Conservation (phyloP, 1,140 invertebrate genomes). For the Zelostemma sp. region DNA sequence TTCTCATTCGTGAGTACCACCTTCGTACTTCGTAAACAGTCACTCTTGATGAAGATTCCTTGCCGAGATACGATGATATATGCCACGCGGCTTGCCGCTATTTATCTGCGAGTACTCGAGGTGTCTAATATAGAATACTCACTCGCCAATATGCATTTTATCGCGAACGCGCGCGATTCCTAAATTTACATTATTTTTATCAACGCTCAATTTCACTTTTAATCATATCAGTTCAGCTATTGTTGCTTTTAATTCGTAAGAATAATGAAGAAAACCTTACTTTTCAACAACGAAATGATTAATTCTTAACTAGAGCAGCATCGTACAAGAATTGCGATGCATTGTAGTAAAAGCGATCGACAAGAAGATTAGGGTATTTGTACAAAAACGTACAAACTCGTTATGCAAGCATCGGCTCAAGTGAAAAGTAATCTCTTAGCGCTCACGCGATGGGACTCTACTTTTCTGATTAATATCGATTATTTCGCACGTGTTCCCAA, state of each 20-base stretch:
- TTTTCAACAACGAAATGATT: too few species aligned
- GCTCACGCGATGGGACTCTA: constrained; percentile 52
- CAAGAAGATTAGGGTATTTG: constrained; percentile 11
- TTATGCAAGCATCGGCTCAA: constrained; percentile 43
- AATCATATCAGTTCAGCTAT: too few species aligned
- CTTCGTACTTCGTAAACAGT: constrained; percentile 31
- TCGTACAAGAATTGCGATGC: too few species aligned
- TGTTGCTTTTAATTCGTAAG: too few species aligned
- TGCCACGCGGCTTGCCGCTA: constrained; percentile 44
- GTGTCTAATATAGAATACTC: constrained; percentile 48
- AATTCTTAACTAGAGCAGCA: too few species aligned
- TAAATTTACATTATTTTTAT: too few species aligned
- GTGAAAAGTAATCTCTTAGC: constrained; percentile 57
- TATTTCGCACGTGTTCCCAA: not conserved
- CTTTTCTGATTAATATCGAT: constrained; percentile 10
- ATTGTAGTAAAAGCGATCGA: not conserved
- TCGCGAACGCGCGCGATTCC: constrained; percentile 13
- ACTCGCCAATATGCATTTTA: constrained; percentile 20
- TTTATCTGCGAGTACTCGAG: constrained; percentile 26
- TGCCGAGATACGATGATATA: constrained; percentile 46
- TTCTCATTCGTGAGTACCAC: constrained; percentile 23
- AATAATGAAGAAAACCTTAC: too few species aligned
- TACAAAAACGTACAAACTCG: constrained; percentile 7
- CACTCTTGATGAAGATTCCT: constrained; percentile 42
- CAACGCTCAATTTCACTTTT: too few species aligned